Percentiles rank a stretch among this genome's conserved stretches.
phyloP scores from a whole-genome alignment of 92 coral and sea anemone genomes.

The Chrysogorgia sp. region DNA sequence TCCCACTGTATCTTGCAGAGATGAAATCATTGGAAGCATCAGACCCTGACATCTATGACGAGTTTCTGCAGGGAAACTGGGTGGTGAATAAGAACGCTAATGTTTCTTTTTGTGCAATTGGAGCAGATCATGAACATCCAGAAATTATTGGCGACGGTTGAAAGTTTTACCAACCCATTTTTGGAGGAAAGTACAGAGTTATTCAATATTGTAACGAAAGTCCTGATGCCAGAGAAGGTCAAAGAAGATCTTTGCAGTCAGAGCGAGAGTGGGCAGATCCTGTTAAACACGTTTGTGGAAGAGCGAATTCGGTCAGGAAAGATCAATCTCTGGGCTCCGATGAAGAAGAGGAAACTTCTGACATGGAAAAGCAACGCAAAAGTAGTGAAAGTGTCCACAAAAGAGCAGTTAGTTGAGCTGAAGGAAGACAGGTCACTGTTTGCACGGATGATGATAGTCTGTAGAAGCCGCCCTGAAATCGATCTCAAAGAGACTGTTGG shows the following conservation, averaged over 20 bases:
- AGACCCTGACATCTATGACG: conserved; percentile 60
- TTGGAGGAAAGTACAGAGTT: conserved; percentile 49
- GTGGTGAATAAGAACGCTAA: conserved; percentile 59
- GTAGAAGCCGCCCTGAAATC: conserved; percentile 59
- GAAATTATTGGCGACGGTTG: conserved; percentile 34
- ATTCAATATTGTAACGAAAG: conserved; percentile 60
- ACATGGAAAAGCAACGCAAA: conserved; percentile 49
- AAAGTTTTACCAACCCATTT: conserved; percentile 62
- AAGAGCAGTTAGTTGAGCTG: conserved; percentile 36
- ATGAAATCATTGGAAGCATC: conserved; percentile 49
- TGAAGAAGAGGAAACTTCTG: conserved; percentile 62
- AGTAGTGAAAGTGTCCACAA: conserved; percentile 46
- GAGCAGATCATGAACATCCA: conserved; percentile 54
- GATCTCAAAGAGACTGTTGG: conserved; percentile 60
- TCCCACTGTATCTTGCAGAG: conserved; percentile 63
- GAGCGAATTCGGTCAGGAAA: conserved; percentile 50
- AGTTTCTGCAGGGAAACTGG: conserved; percentile 67
- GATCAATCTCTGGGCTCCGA: conserved; percentile 20
- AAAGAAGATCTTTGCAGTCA: conserved; percentile 56
- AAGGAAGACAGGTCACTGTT: conserved; percentile 61
- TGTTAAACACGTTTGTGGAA: conserved; percentile 50
- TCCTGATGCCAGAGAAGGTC: conserved; percentile 47
- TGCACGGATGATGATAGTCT: conserved; percentile 61
- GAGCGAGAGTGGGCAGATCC: conserved; percentile 10
- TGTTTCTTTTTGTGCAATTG: conserved; percentile 56